phyloP scores from a whole-genome alignment of 2,888 invertebrate species.

The Tetrapedia diversipes region DNA sequence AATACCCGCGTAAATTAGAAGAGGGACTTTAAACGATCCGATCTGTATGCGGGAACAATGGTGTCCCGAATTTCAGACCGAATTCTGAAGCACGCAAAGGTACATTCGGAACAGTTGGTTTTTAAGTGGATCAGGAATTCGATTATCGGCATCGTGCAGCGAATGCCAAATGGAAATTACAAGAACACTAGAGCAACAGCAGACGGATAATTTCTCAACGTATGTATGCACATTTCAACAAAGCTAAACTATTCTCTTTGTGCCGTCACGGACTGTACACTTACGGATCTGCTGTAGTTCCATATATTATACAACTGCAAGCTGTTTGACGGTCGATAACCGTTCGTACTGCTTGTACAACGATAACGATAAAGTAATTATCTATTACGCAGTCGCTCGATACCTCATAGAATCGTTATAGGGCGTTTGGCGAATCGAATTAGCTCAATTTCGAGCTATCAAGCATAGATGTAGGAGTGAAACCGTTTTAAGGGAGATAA shows the following conservation, averaged over 20 bases:
- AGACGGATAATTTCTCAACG: neutral
- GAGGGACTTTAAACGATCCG: neutral
- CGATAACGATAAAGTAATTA: constrained; percentile 26
- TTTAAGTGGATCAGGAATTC: constrained; percentile 13
- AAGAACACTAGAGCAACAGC: neutral
- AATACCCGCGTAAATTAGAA: neutral
- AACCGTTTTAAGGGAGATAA: neutral
- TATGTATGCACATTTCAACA: neutral
- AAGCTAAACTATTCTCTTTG: constrained; percentile 35
- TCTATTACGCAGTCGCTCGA: neutral
- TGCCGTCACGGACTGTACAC: constrained; percentile 10
- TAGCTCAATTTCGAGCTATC: neutral
- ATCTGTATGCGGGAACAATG: neutral
- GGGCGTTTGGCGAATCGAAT: neutral
- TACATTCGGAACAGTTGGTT: neutral
- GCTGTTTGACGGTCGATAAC: constrained; percentile 22
- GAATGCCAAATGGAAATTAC: constrained; percentile 9
- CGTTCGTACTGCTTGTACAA: neutral
- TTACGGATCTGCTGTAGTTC: neutral
- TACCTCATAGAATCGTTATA: neutral
- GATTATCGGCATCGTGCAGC: constrained; percentile 7
- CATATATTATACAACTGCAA: constrained; percentile 13
- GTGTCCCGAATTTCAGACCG: neutral
- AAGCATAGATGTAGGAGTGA: neutral
- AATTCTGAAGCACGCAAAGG: neutral